Evolutionary conservation across 2,797 vertebrate genomes (phyloP).

Genomic region (Brachymystax lenok): DNA sequence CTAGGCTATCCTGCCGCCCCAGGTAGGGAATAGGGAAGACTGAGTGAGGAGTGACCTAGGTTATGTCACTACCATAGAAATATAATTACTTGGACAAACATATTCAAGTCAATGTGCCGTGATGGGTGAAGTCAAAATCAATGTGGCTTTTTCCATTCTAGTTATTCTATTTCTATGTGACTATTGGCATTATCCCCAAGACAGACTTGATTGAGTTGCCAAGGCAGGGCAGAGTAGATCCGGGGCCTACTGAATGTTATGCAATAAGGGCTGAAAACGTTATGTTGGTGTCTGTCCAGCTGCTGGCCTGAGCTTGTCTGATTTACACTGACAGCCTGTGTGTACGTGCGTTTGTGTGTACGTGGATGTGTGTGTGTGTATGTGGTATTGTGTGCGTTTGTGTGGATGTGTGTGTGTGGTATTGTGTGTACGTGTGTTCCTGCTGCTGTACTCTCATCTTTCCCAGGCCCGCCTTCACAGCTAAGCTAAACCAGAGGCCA

Average conservation of each 20-base stretch:
- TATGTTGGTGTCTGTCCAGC: conserved; percentile 9
- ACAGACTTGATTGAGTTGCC: not conserved
- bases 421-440: not conserved
- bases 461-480: not conserved
- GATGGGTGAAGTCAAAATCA: too few species aligned
- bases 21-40: conserved; percentile 2
- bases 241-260: not conserved
- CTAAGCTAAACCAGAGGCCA: not conserved
- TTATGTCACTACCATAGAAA: conserved; percentile 29
- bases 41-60: conserved; percentile 20
- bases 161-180: not conserved
- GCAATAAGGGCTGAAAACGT: conserved; percentile 5
- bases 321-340: not conserved
- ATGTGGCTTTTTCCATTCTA: too few species aligned
- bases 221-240: conserved; percentile 15
- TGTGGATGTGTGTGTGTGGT: too few species aligned
- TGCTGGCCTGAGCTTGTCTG: not conserved
- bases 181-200: not conserved
- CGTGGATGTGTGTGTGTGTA: too few species aligned
- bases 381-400: too few species aligned
- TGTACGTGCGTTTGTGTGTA: too few species aligned
- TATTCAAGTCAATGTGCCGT: too few species aligned
- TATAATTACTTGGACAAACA: too few species aligned
- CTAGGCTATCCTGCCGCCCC: too few species aligned
- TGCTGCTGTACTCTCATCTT: not conserved